Percentiles rank a stretch among this genome's conserved stretches.
Evolutionary conservation across 2,888 invertebrate genomes (phyloP).

Genomic region (Ceriagrion tenellum): DNA sequence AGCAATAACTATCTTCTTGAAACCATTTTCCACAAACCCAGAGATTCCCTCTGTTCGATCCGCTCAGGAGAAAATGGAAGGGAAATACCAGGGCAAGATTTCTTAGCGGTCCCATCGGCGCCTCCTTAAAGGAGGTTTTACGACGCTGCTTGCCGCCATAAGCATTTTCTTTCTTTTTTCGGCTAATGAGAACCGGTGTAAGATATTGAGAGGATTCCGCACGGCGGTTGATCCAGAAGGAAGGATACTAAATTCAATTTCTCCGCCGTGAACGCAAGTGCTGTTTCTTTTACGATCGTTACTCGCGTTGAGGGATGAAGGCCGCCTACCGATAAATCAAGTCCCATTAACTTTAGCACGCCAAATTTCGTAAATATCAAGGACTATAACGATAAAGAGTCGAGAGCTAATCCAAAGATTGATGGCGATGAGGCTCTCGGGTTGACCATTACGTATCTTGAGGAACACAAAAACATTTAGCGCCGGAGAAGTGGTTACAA

Average conservation of each 20-base stretch:
- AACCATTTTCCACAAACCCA: neutral
- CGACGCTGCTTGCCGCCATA: neutral
- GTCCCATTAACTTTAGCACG: neutral
- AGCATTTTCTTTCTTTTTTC: neutral
- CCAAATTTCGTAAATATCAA: constrained; percentile 22
- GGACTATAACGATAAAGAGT: neutral
- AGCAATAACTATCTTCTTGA: neutral
- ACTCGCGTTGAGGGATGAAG: neutral
- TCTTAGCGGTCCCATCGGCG: neutral
- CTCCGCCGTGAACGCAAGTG: neutral
- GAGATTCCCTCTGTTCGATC: neutral
- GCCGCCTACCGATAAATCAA: neutral
- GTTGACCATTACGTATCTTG: too few relatives aligned
- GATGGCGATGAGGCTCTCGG: neutral
- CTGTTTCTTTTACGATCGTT: neutral
- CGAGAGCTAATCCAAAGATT: neutral
- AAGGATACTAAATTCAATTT: constrained; percentile 32
- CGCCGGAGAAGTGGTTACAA: neutral
- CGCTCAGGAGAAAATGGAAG: neutral
- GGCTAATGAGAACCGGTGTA: constrained; percentile 28
- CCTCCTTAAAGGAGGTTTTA: neutral
- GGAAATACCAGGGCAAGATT: neutral
- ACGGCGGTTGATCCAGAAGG: neutral
- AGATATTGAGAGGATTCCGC: neutral
- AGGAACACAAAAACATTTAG: neutral